A percentile compares a stretch with the other conserved stretches of the same genome.
Evolutionary conservation across 2,888 invertebrate genomes (phyloP).

Genomic region (Acronicta alni): DNA sequence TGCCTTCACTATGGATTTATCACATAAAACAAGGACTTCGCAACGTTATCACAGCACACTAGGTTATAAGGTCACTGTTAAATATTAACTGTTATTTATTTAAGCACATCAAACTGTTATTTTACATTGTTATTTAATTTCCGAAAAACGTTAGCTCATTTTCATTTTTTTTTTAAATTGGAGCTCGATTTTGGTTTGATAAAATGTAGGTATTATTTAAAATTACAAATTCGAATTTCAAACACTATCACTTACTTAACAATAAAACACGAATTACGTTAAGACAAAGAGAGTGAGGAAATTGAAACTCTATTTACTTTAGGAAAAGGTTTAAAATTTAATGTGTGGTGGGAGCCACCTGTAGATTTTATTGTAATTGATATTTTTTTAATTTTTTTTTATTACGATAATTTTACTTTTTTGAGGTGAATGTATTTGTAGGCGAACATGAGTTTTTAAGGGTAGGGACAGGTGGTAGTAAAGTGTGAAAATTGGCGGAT

Average conservation of each 20-base stretch:
- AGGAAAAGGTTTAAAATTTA: slow-evolving; percentile 53
- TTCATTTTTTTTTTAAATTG: slow-evolving; percentile 10
- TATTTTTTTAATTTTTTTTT: slow-evolving; percentile 32
- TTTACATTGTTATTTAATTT: slow-evolving; percentile 7
- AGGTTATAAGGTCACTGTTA: slow-evolving; percentile 26
- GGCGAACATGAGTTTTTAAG: slow-evolving; percentile 35
- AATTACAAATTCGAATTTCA: slow-evolving; percentile 38
- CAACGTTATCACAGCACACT: slow-evolving; percentile 45
- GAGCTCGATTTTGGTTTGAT: slow-evolving; percentile 9
- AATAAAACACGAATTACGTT: slow-evolving; percentile 40
- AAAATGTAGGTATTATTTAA: slow-evolving; percentile 16
- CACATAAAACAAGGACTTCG: slow-evolving; percentile 25
- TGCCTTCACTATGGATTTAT: slow-evolving; percentile 17
- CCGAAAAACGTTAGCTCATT: neutral
- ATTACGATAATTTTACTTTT: slow-evolving; percentile 7
- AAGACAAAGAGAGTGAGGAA: slow-evolving; percentile 48
- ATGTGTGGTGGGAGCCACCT: slow-evolving; percentile 57
- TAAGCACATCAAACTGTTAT: slow-evolving; percentile 14
- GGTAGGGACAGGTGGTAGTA: slow-evolving; percentile 44
- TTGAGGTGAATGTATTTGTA: slow-evolving; percentile 34
- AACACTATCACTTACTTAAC: slow-evolving; percentile 35
- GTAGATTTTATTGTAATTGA: slow-evolving; percentile 55
- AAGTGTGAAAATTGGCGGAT: slow-evolving; percentile 27
- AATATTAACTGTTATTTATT: neutral
- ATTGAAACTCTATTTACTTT: slow-evolving; percentile 53